These are phyloP conservation scores for Psettodes erumei DNA, from an alignment of 2,113 vertebrate genomes.

Conservation along the genomic window DNA sequence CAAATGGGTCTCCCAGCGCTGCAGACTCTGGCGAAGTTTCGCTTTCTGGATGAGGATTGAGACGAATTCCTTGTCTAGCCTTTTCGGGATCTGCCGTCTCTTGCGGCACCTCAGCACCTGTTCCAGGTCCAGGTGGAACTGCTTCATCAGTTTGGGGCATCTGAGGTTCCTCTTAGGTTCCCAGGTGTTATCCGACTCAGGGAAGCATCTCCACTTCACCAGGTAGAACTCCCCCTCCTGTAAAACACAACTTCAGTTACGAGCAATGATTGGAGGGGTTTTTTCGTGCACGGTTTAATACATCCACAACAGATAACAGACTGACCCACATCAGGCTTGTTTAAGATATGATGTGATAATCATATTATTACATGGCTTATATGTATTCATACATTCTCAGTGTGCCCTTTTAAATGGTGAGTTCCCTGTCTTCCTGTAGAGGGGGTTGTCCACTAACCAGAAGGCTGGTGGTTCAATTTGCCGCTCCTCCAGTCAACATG, in stretches of 20 bases:
- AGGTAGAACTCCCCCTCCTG: conserved; percentile 89
- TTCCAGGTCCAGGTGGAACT: conserved; percentile 88
- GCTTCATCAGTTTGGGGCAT: conserved; percentile 85
- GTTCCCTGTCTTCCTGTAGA: too few relatives aligned
- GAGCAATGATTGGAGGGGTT: too few relatives aligned
- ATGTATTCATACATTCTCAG: background rate
- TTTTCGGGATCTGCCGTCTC: conserved; percentile 69
- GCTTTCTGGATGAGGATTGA: conserved; percentile 85
- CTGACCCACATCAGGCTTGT: background rate
- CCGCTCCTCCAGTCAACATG: too few relatives aligned
- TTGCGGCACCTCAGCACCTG: conserved; percentile 78
- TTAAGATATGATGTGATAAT: background rate
- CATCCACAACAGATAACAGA: background rate
- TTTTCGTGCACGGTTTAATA: too few relatives aligned
- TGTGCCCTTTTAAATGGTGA: background rate
- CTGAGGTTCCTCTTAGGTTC: conserved; percentile 89
- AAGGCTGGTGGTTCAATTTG: too few relatives aligned
- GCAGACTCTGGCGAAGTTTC: conserved; percentile 83
- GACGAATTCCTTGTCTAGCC: conserved; percentile 80
- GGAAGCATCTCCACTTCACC: conserved; percentile 90
- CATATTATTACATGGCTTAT: background rate
- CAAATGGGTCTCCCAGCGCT: conserved; percentile 85
- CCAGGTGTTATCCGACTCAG: conserved; percentile 86
- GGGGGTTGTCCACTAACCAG: too few relatives aligned
- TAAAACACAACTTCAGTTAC: conserved; percentile 27